Evolutionary conservation across 2,113 vertebrate species (phyloP).

Genomic region (Lasiurus borealis): DNA sequence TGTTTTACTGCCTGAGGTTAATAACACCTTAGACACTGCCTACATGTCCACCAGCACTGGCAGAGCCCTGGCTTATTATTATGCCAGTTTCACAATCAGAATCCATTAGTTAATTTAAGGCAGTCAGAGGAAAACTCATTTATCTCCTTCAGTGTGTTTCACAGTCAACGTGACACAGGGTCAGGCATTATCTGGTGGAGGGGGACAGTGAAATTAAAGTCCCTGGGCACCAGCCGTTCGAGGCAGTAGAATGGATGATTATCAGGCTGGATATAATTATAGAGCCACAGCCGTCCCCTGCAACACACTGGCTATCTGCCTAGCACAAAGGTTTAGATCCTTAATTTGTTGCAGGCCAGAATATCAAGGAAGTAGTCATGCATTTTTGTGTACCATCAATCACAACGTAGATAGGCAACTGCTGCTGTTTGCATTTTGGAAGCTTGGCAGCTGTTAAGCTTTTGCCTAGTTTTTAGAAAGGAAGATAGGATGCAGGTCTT

Average conservation of each 20-base stretch:
- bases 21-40: slow-evolving; percentile 42
- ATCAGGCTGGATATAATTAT: slow-evolving; percentile 83
- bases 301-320: slow-evolving; percentile 86
- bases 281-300: slow-evolving; percentile 68
- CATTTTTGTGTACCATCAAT: slow-evolving; percentile 80
- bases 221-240: slow-evolving; percentile 79
- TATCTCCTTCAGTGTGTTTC: slow-evolving; percentile 80
- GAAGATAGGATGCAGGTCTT: slow-evolving; percentile 77
- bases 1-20: not conserved
- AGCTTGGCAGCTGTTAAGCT: slow-evolving; percentile 57
- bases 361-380: slow-evolving; percentile 78
- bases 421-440: slow-evolving; percentile 80
- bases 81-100: slow-evolving; percentile 49
- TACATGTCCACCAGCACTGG: slow-evolving; percentile 42
- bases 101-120: slow-evolving; percentile 77
- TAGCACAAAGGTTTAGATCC: slow-evolving; percentile 86
- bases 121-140: slow-evolving; percentile 62
- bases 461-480: slow-evolving; percentile 54
- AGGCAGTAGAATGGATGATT: slow-evolving; percentile 75
- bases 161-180: slow-evolving; percentile 77
- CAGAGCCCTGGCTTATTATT: not conserved
- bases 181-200: slow-evolving; percentile 65
- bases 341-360: slow-evolving; percentile 84
- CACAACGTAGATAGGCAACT: slow-evolving; percentile 72
- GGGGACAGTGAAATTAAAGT: slow-evolving; percentile 78